Conservation (phyloP, 2,797 vertebrate genomes). For the Sebastes aleutianus region DNA sequence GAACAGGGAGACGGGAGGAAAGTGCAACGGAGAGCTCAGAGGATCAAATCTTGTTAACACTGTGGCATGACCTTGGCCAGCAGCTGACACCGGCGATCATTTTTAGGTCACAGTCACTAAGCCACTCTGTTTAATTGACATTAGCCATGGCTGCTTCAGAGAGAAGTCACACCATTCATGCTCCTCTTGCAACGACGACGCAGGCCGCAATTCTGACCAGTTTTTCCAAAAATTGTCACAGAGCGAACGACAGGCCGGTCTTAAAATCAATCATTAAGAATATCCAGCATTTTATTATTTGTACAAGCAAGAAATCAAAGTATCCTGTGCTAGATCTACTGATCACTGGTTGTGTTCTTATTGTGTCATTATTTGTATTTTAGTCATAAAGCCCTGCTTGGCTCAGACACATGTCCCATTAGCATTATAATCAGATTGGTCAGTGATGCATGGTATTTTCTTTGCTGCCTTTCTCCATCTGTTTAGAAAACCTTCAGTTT, state of each 20-base stretch:
- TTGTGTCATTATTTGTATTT: background rate
- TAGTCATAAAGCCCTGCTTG: background rate
- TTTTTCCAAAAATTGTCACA: background rate
- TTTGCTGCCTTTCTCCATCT: background rate
- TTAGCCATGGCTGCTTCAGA: conserved; percentile 52
- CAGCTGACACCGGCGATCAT: conserved; percentile 76
- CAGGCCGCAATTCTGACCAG: background rate
- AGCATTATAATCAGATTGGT: background rate
- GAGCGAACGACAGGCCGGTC: background rate
- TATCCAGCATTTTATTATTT: background rate
- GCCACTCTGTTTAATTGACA: conserved; percentile 83
- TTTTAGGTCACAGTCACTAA: conserved; percentile 72
- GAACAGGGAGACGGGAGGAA: conserved; percentile 54
- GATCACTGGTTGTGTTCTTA: background rate
- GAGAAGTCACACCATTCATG: conserved; percentile 28
- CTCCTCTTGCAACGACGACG: background rate
- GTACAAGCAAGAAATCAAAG: background rate
- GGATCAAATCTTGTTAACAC: conserved; percentile 84
- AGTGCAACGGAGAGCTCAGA: conserved; percentile 51
- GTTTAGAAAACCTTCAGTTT: background rate
- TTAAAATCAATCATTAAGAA: background rate
- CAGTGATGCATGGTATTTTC: background rate
- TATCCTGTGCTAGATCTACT: background rate
- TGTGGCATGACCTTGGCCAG: conserved; percentile 80
- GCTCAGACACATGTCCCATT: background rate